Evolutionary conservation across 2,888 invertebrate species (phyloP).

Genomic region (Drosophila anomalata): DNA sequence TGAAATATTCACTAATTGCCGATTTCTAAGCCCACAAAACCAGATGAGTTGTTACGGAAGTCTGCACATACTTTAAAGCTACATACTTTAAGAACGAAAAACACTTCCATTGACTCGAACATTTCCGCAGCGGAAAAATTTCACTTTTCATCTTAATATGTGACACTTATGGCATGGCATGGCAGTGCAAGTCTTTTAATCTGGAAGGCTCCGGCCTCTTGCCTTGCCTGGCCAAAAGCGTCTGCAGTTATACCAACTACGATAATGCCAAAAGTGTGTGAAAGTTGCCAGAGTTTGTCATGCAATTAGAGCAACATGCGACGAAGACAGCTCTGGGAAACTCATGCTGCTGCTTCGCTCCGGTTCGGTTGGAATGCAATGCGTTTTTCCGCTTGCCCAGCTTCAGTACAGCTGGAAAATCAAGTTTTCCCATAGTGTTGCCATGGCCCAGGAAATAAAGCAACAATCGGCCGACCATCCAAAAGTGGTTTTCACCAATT

Average conservation of each 20-base stretch:
- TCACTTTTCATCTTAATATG: conserved; percentile 49
- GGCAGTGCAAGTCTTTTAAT: conserved; percentile 7
- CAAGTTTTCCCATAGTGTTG: conserved; percentile 63
- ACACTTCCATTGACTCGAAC: conserved; percentile 1
- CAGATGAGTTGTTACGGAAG: background rate
- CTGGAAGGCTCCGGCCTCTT: background rate
- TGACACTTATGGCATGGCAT: conserved; percentile 58
- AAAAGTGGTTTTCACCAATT: conserved; percentile 76
- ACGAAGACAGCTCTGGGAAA: conserved; percentile 51
- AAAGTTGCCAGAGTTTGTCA: conserved; percentile 72
- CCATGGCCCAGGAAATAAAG: conserved; percentile 57
- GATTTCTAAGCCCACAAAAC: conserved; percentile 9
- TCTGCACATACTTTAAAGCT: background rate
- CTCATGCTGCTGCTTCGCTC: conserved; percentile 19
- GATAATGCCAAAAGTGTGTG: conserved; percentile 67
- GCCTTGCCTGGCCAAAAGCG: conserved; percentile 6
- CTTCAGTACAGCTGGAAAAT: conserved; percentile 63
- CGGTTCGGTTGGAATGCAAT: conserved; percentile 32
- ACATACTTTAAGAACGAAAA: background rate
- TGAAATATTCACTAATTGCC: conserved; percentile 23
- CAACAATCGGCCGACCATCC: conserved; percentile 60
- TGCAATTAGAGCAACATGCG: conserved; percentile 77
- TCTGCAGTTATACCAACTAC: conserved; percentile 38
- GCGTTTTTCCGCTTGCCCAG: conserved; percentile 60
- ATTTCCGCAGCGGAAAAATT: conserved; percentile 34